Conservation (phyloP, 2,113 vertebrate genomes). For the Puntigrus tetrazona region DNA sequence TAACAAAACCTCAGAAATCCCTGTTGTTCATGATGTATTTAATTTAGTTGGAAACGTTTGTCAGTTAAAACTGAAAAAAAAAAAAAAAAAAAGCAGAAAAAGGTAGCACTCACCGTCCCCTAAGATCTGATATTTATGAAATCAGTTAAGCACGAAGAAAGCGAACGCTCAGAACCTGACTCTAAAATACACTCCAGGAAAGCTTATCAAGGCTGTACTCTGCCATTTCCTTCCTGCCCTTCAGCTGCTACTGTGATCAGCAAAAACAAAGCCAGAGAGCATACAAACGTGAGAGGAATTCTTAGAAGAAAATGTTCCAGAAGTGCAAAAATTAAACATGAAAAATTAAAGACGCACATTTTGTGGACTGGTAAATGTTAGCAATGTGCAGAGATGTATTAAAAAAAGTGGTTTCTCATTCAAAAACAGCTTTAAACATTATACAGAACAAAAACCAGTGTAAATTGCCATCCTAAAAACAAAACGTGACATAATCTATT, state of each 20-base stretch:
- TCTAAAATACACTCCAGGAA: background rate
- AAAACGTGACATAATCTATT: too few relatives aligned
- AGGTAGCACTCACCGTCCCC: background rate
- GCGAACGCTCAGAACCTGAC: background rate
- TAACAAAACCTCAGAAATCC: background rate
- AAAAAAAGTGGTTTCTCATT: too few relatives aligned
- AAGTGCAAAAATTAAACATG: background rate
- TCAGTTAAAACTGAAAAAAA: background rate
- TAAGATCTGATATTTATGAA: background rate
- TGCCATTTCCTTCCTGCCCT: background rate
- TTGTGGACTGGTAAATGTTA: too few relatives aligned
- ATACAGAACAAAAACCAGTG: too few relatives aligned
- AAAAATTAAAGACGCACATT: too few relatives aligned
- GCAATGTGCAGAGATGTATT: too few relatives aligned
- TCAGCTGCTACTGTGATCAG: background rate
- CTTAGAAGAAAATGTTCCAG: background rate
- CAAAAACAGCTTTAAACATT: too few relatives aligned
- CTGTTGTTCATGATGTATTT: background rate
- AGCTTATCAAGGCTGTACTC: background rate
- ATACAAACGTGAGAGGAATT: background rate
- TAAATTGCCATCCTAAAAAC: too few relatives aligned
- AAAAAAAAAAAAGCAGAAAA: background rate
- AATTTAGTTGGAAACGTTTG: background rate
- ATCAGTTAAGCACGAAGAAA: background rate
- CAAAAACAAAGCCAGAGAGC: background rate